Evolutionary conservation across 2,888 invertebrate species (phyloP).

Genomic region (Notocelia uddmanniana): DNA sequence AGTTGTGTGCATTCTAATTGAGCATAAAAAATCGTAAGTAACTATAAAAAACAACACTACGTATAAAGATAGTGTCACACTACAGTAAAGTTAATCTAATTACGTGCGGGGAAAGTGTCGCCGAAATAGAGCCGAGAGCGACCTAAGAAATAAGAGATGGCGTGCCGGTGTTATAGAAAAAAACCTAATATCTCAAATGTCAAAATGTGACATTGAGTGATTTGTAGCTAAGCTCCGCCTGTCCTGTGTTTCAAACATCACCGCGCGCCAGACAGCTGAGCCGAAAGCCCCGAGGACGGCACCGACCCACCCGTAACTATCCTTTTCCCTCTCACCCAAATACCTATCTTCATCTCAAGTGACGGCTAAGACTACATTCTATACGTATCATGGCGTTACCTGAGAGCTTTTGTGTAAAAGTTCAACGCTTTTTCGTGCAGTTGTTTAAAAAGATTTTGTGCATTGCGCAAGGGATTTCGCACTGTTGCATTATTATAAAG

Average conservation of each 20-base stretch:
- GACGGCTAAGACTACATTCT: constrained; percentile 76
- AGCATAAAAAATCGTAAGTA: constrained; percentile 53
- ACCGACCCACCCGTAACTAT: constrained; percentile 74
- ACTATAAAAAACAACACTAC: constrained; percentile 35
- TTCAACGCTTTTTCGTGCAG: constrained; percentile 82
- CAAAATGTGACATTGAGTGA: constrained; percentile 87
- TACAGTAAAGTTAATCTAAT: constrained; percentile 27
- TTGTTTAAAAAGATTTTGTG: constrained; percentile 75
- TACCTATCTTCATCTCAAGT: constrained; percentile 69
- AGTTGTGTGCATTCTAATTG: constrained; percentile 72
- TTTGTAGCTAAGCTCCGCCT: constrained; percentile 87
- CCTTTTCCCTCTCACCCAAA: constrained; percentile 66
- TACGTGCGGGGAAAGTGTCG: constrained; percentile 53
- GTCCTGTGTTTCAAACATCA: constrained; percentile 87
- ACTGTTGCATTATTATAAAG: constrained; percentile 56
- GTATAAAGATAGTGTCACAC: not conserved
- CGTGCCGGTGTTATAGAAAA: constrained; percentile 84
- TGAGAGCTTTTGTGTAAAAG: constrained; percentile 85
- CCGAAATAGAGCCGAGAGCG: constrained; percentile 59
- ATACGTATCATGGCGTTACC: constrained; percentile 81
- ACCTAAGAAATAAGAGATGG: constrained; percentile 76
- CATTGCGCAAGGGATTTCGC: constrained; percentile 65
- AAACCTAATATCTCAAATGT: constrained; percentile 87
- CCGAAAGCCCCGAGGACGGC: constrained; percentile 80
- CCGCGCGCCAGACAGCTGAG: constrained; percentile 85